Evolutionary conservation across 2,888 invertebrate genomes (phyloP).

Genomic region (Hirtodrosophila cameraria): DNA sequence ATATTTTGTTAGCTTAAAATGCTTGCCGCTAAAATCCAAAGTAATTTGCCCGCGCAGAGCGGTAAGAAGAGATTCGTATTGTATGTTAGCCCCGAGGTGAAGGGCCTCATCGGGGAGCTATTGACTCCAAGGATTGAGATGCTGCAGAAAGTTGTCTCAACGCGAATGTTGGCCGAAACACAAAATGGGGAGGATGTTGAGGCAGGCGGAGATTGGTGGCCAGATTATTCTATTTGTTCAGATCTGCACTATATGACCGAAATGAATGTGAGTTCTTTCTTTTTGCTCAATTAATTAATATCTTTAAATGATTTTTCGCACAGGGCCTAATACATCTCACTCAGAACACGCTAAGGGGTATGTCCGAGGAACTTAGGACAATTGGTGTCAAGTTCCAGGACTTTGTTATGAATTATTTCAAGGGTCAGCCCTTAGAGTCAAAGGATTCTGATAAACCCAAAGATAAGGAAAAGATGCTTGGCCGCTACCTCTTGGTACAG

Average conservation of each 20-base stretch:
- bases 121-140: constrained; percentile 28
- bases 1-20: constrained; percentile 5
- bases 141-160: constrained; percentile 17
- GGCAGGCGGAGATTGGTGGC: constrained; percentile 40
- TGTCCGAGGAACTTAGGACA: constrained; percentile 15
- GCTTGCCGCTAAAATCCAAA: constrained; percentile 14
- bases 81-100: constrained; percentile 12
- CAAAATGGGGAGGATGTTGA: constrained; percentile 1
- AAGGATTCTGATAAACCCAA: too few species aligned
- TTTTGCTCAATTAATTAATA: neutral
- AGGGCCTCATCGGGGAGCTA: constrained; percentile 27
- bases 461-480: neutral
- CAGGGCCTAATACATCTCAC: constrained; percentile 27
- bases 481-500: constrained; percentile 13
- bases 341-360: constrained; percentile 7
- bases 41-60: neutral
- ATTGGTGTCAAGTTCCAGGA: constrained; percentile 15
- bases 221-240: constrained; percentile 41
- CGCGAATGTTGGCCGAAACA: constrained; percentile 20
- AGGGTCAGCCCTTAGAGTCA: neutral
- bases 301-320: neutral
- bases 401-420: neutral
- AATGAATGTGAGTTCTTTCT: constrained; percentile 37
- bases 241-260: constrained; percentile 41
- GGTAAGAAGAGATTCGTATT: neutral